Evolutionary conservation across 1,140 invertebrate genomes (phyloP), one percentile per base, ranked within the genome.

Genomic region (Lamellibrachia luymesi): DNA sequence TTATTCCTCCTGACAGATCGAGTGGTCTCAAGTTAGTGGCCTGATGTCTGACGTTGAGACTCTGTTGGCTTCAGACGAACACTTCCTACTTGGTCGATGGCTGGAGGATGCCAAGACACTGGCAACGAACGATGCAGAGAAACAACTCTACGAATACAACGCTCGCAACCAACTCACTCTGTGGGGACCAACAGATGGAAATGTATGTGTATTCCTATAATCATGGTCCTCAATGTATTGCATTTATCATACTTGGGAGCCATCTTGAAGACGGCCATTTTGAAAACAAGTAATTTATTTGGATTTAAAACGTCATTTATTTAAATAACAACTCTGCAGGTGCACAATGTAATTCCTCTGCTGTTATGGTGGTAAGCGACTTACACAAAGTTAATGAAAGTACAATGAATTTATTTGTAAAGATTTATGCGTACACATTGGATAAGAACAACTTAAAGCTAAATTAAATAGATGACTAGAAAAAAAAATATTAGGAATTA

Each of bases 131-230:
- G 90, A 95, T 0, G 92, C 95, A 96, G 97, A 98, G 94, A 95
- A 94, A 93, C 94, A 96, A 51, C 96, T 97, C 17, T 98, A 97
- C 94, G 98, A 98, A 95, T 97, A 97, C 94, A 99, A 99, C 96
- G 98, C 98, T 0, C 97, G 98, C 56, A 99, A 99, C 97, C 98
- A 99, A 95, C 98, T 99, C 38, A 99, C 98, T 4, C 95, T 98
- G 0, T 99, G 98, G 98, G 98, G 98, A 22, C 98, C 98, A 10
- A 80, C 52, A 0, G 97, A 97, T 89, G 98, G 98, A 22, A 97
- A 99, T 91, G 91, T 91, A 51, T 56, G 52, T 56, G 52, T 56
- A 1, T 56, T 56, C 6, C 52, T 56, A 56, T 56, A 56, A 56
- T 56, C 52, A 56, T 56, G 52, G 52, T 56, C 13, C 52, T 56